A percentile compares a stretch with the other conserved stretches of the same genome.
Evolutionary conservation across 2,888 invertebrate genomes (phyloP).

Genomic region (Chydorus sphaericus): DNA sequence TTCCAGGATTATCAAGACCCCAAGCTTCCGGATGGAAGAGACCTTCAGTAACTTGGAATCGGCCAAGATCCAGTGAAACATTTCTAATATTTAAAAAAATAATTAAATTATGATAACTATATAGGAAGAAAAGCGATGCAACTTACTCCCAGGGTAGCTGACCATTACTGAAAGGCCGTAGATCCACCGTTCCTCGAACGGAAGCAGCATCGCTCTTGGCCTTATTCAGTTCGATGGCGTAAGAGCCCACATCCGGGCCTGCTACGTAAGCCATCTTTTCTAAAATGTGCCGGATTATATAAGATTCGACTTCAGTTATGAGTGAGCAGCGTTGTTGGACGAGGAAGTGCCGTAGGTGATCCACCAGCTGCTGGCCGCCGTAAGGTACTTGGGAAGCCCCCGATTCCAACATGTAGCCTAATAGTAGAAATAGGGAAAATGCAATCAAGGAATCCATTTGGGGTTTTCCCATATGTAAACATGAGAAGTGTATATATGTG

Average conservation of each 20-base stretch:
- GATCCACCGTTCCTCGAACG: conserved; percentile 7
- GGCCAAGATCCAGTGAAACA: conserved; percentile 22
- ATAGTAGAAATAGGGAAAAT: not conserved
- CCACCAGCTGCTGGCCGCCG: conserved; percentile 35
- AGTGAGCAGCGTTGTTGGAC: conserved; percentile 27
- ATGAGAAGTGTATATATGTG: not conserved
- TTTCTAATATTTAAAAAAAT: conserved; percentile 15
- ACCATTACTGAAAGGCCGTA: conserved; percentile 15
- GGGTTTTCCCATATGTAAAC: not conserved
- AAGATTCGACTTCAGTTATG: conserved; percentile 29
- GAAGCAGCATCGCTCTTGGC: conserved; percentile 21
- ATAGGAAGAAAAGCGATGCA: not conserved
- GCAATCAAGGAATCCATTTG: not conserved
- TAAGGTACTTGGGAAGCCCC: conserved; percentile 37
- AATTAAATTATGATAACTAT: not conserved
- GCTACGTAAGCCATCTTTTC: conserved; percentile 33
- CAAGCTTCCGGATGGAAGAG: conserved; percentile 39
- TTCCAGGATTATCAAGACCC: conserved; percentile 39
- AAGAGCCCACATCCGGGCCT: conserved; percentile 28
- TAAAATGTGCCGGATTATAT: conserved; percentile 28
- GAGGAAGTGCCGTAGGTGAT: conserved; percentile 31
- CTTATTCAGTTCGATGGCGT: conserved; percentile 26
- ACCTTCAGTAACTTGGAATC: conserved; percentile 32
- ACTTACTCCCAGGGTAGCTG: conserved; percentile 23
- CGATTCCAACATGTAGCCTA: conserved; percentile 34